Percentiles rank a stretch among this genome's conserved stretches.
Evolutionary conservation across 1,140 invertebrate species (phyloP).

Genomic region (Camponotus pennsylvanicus): DNA sequence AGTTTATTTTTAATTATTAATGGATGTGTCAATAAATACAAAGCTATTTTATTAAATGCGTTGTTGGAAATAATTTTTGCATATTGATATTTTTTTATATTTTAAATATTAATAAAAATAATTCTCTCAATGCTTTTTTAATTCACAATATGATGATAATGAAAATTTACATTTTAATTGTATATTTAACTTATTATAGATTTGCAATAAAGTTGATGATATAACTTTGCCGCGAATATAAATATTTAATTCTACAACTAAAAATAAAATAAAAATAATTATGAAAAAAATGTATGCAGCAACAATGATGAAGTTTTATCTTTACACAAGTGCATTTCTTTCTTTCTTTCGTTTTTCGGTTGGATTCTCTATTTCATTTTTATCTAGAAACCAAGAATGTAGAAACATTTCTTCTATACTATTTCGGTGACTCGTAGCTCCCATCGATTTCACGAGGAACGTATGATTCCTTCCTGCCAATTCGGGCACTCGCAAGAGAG

Average conservation of each 20-base stretch:
- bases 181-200: neutral
- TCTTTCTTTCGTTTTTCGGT: neutral
- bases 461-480: constrained; percentile 16
- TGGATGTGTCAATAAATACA: neutral
- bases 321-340: neutral
- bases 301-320: neutral
- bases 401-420: neutral
- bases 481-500: constrained; percentile 48
- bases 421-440: neutral
- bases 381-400: neutral
- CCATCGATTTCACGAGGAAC: constrained; percentile 13
- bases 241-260: neutral
- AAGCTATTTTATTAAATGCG: neutral
- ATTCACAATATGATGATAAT: no score
- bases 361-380: neutral
- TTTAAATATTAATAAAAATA: neutral
- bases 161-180: no score
- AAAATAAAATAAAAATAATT: neutral
- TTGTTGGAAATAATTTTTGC: neutral
- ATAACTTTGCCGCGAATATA: neutral
- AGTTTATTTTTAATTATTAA: neutral
- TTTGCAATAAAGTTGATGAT: neutral
- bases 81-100: neutral
- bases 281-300: neutral
- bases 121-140: no score